Evolutionary conservation across 1,140 invertebrate genomes (phyloP).

Genomic region (Grapholita molesta): DNA sequence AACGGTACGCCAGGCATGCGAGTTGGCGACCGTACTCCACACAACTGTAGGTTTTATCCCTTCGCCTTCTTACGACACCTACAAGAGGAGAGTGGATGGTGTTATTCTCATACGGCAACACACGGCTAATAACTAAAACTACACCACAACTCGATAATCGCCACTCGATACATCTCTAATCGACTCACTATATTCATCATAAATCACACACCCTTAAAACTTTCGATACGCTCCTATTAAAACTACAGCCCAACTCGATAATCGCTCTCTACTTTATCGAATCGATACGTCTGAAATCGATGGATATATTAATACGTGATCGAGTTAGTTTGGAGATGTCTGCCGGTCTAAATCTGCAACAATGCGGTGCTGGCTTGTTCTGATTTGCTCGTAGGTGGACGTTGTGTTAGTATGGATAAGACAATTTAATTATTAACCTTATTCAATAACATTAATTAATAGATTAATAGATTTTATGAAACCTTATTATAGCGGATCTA

Average conservation of each 20-base stretch:
- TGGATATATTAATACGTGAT: constrained; percentile 75
- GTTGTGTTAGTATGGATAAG: constrained; percentile 41
- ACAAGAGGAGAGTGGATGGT: no score
- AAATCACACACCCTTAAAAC: neutral
- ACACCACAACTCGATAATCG: no score
- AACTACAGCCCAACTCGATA: constrained; percentile 28
- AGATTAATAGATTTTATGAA: neutral
- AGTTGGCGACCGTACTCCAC: no score
- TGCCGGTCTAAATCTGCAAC: constrained; percentile 75
- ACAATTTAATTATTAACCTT: neutral
- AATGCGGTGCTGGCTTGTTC: constrained; percentile 61
- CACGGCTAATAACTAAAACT: no score
- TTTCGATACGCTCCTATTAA: neutral
- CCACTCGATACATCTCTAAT: no score
- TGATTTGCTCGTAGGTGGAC: constrained; percentile 59
- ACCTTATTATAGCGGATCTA: neutral
- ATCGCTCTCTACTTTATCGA: no score
- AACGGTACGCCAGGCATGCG: no score
- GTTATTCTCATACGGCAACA: no score
- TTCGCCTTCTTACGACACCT: no score
- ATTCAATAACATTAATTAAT: neutral
- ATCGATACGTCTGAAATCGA: constrained; percentile 74
- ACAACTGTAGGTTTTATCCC: no score
- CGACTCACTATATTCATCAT: no score
- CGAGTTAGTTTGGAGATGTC: constrained; percentile 76